A percentile compares a stretch with the other conserved stretches of the same genome.
phyloP scores from a whole-genome alignment of 2,888 invertebrate genomes.

The Cheiracanthium punctorium region DNA sequence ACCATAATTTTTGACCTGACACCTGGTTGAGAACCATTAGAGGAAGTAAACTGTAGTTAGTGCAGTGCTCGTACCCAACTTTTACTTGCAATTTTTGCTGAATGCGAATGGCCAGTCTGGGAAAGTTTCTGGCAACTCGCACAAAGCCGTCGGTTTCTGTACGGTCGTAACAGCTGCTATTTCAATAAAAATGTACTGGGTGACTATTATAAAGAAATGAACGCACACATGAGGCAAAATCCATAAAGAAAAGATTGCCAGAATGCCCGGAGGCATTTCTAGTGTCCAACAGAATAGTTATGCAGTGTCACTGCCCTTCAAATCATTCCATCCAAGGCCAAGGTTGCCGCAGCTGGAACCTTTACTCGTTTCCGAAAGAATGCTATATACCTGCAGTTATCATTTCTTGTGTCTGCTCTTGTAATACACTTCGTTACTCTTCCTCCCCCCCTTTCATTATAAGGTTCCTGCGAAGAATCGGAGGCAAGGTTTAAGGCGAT shows the following conservation, averaged over 20 bases:
- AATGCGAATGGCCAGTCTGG: no score
- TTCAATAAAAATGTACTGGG: background rate
- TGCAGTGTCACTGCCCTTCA: slow-evolving; percentile 47
- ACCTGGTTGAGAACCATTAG: no score
- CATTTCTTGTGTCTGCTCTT: background rate
- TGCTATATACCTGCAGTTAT: background rate
- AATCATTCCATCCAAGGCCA: slow-evolving; percentile 47
- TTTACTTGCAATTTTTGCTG: no score
- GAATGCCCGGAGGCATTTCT: background rate
- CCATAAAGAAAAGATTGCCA: background rate
- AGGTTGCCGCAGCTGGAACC: slow-evolving; percentile 29
- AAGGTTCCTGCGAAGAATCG: background rate
- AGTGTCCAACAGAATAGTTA: background rate
- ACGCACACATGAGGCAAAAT: background rate
- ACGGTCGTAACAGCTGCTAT: background rate
- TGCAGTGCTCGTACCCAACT: no score
- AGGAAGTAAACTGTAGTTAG: no score
- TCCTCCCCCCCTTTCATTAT: background rate
- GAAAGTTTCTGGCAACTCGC: no score
- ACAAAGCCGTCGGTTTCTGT: background rate
- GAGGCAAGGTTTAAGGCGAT: background rate
- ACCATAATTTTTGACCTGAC: no score
- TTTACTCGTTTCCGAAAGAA: slow-evolving; percentile 11
- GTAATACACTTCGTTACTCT: background rate
- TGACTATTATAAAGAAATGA: background rate